phyloP scores from a whole-genome alignment of 2,888 invertebrate species.

The Eristalinus sepulchralis region DNA sequence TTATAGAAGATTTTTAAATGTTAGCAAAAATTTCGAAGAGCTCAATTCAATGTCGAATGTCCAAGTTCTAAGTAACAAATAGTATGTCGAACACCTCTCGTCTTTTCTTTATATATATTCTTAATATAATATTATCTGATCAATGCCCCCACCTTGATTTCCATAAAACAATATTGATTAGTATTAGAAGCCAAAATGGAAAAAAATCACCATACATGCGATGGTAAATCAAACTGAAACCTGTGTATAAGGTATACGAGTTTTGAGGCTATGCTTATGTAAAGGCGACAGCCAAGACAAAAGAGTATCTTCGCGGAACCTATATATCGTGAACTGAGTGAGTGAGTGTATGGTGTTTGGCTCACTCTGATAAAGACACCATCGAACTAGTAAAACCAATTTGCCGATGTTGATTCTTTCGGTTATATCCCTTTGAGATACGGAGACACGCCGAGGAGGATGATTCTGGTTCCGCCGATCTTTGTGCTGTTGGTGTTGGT shows the following conservation, averaged over 20 bases:
- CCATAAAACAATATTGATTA: slow-evolving; percentile 65
- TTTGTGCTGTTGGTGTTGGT: not conserved
- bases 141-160: slow-evolving; percentile 69
- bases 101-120: slow-evolving; percentile 79
- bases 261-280: slow-evolving; percentile 22
- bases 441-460: not conserved
- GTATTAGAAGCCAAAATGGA: slow-evolving; percentile 28
- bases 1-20: slow-evolving; percentile 35
- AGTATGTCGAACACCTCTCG: slow-evolving; percentile 75
- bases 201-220: not conserved
- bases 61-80: slow-evolving; percentile 79
- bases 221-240: slow-evolving; percentile 27
- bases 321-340: not conserved
- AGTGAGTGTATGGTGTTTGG: not conserved
- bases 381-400: slow-evolving; percentile 12
- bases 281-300: slow-evolving; percentile 17
- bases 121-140: slow-evolving; percentile 65
- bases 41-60: slow-evolving; percentile 60
- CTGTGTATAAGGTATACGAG: slow-evolving; percentile 24
- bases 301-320: slow-evolving; percentile 8
- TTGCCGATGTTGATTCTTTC: slow-evolving; percentile 22
- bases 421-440: slow-evolving; percentile 24
- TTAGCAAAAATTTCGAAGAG: slow-evolving; percentile 72
- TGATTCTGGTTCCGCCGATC: not conserved
- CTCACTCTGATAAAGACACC: slow-evolving; percentile 13